Percentiles rank a stretch among this genome's conserved stretches.
phyloP scores from a whole-genome alignment of 37 sponge, comb jelly and placozoan species.

The Beroe ovata region DNA sequence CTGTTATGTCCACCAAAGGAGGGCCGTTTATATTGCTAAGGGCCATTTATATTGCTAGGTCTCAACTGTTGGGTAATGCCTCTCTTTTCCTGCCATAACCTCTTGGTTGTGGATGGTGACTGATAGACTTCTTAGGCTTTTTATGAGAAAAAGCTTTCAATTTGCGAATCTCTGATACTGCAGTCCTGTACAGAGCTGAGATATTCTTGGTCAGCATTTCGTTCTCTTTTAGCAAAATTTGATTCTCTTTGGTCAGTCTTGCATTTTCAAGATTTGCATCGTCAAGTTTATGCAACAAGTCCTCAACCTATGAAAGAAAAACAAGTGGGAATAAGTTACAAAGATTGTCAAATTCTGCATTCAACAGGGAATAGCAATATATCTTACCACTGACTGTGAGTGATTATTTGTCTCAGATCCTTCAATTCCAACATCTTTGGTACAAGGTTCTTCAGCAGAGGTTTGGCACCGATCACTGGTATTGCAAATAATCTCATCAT shows the following conservation, averaged over 20 bases:
- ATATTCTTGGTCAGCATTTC: constrained; percentile 24
- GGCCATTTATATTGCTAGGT: too few species aligned
- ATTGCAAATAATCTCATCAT: background rate
- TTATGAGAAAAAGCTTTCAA: background rate
- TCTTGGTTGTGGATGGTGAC: background rate
- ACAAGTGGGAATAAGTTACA: background rate
- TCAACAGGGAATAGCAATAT: too few species aligned
- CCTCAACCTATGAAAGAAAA: background rate
- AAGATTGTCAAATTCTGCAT: too few species aligned
- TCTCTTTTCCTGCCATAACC: constrained; percentile 5
- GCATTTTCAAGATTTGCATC: background rate
- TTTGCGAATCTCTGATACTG: constrained; percentile 20
- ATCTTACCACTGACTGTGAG: background rate
- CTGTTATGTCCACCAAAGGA: too few species aligned
- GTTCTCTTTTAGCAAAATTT: constrained; percentile 20
- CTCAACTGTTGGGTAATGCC: background rate
- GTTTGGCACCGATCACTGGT: too few species aligned
- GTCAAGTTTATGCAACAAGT: background rate
- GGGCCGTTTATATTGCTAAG: too few species aligned
- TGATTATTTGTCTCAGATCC: too few species aligned
- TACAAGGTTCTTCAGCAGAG: too few species aligned
- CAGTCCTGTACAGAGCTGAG: background rate
- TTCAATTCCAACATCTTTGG: too few species aligned
- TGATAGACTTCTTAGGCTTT: background rate
- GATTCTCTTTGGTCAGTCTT: constrained; percentile 24